These are phyloP conservation scores for Cyprinus carpio DNA, from an alignment of 2,113 vertebrate genomes.

Conservation along the genomic window DNA sequence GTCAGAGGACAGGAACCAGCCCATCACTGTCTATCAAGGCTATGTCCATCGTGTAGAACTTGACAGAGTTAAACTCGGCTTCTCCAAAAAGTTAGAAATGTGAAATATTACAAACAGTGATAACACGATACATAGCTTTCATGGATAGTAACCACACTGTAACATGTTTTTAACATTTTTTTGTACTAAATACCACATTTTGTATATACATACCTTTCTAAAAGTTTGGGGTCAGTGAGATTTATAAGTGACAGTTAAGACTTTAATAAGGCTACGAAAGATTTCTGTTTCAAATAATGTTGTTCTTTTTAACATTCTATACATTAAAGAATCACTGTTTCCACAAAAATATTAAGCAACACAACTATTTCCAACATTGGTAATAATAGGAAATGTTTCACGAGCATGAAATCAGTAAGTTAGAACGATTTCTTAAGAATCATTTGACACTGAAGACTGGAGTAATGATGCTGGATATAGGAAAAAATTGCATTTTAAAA, in stretches of 20 bases:
- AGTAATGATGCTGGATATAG: background rate
- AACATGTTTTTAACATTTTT: background rate
- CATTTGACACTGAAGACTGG: background rate
- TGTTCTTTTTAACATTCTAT: background rate
- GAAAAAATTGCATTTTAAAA: background rate
- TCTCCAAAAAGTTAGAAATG: constrained; percentile 77
- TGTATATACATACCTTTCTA: background rate
- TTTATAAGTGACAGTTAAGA: background rate
- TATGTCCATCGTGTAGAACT: constrained; percentile 86
- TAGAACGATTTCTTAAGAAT: background rate
- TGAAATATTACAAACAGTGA: background rate
- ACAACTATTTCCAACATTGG: background rate
- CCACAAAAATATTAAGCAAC: background rate
- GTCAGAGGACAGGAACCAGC: constrained; percentile 64
- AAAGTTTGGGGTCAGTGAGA: background rate
- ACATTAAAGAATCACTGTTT: background rate
- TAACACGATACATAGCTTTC: background rate
- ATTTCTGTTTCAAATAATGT: background rate
- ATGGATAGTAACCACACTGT: background rate
- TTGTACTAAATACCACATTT: background rate
- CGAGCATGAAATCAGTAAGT: background rate
- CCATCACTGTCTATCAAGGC: constrained; percentile 78
- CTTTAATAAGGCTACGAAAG: background rate
- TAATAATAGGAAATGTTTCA: background rate
- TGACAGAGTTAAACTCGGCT: constrained; percentile 85